phyloP scores from a whole-genome alignment of 2,797 vertebrate genomes.

The Acanthopagrus latus region DNA sequence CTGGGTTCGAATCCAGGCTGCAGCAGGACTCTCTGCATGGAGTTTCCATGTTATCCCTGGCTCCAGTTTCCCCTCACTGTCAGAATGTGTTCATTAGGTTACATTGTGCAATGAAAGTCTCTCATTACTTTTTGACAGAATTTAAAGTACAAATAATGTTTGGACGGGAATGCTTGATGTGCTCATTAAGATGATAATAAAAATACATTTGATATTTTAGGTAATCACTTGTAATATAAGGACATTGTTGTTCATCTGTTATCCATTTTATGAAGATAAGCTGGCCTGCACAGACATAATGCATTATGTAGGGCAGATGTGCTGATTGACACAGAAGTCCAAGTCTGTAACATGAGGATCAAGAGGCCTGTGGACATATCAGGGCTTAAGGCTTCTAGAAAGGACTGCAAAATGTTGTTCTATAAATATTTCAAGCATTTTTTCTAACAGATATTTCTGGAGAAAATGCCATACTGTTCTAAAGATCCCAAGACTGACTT shows the following conservation, averaged over 20 bases:
- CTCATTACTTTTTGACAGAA: background rate
- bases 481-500: background rate
- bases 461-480: background rate
- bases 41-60: no score
- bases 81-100: no score
- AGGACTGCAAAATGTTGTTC: background rate
- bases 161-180: background rate
- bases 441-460: background rate
- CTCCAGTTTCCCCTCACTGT: no score
- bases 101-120: background rate
- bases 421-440: background rate
- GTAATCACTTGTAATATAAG: constrained; percentile 3
- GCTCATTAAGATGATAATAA: constrained; percentile 1
- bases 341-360: background rate
- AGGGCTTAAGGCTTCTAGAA: background rate
- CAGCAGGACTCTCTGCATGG: no score
- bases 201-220: constrained; percentile 3
- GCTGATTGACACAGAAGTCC: background rate
- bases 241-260: background rate
- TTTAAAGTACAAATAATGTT: background rate
- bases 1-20: no score
- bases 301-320: background rate
- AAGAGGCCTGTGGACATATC: background rate
- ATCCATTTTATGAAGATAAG: background rate
- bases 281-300: background rate